A percentile compares a stretch with the other conserved stretches of the same genome.
Conservation (phyloP, 1,140 invertebrate species). For the Dolichoris vasculosae region DNA sequence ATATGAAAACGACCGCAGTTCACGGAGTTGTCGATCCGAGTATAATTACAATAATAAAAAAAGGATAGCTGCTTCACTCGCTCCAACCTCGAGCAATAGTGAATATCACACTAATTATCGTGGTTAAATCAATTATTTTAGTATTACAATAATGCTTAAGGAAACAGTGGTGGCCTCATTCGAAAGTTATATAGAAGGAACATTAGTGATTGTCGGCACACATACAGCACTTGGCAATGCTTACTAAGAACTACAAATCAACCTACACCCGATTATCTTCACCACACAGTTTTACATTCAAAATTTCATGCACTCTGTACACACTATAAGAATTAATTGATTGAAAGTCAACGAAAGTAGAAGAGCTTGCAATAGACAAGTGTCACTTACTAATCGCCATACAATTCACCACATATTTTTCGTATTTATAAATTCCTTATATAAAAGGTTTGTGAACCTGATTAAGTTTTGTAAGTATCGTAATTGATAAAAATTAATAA, state of each 20-base stretch:
- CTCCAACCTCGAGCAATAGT: background rate
- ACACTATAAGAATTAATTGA: constrained; percentile 59
- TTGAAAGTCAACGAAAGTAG: constrained; percentile 64
- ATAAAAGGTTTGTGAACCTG: constrained; percentile 58
- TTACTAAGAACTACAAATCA: constrained; percentile 69
- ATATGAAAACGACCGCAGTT: background rate
- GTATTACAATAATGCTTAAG: constrained; percentile 37
- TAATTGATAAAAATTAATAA: constrained; percentile 33
- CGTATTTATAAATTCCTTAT: constrained; percentile 47
- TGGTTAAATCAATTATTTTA: constrained; percentile 32
- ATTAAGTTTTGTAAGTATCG: constrained; percentile 47
- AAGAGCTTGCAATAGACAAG: constrained; percentile 64
- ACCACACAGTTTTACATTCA: constrained; percentile 69
- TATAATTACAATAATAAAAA: background rate
- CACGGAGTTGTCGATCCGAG: background rate
- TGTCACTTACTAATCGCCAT: constrained; percentile 55
- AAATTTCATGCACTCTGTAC: constrained; percentile 71
- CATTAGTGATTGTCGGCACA: constrained; percentile 75
- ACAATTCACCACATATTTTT: constrained; percentile 53
- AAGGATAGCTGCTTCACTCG: constrained; percentile 37
- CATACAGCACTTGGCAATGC: constrained; percentile 76
- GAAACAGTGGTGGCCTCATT: constrained; percentile 63
- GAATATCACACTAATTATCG: constrained; percentile 38
- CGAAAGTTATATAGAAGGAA: constrained; percentile 62
- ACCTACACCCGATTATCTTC: constrained; percentile 69